Conservation (phyloP, 2,113 vertebrate species). For the Leucopsar rothschildi region DNA sequence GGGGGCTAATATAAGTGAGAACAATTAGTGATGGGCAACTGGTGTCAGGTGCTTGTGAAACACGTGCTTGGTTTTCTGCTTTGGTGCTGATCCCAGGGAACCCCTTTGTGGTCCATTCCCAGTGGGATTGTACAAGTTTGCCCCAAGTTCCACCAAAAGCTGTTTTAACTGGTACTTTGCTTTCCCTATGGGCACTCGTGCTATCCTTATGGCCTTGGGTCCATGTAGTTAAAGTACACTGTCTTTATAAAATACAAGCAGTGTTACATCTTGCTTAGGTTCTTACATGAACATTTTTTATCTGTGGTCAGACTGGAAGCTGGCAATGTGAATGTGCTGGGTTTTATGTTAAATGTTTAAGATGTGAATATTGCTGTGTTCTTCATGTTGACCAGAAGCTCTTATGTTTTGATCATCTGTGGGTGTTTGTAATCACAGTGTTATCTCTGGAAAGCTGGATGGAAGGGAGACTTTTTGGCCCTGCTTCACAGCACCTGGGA, state of each 20-base stretch:
- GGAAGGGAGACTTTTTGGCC: background rate
- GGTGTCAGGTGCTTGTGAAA: background rate
- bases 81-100: background rate
- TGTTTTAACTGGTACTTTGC: background rate
- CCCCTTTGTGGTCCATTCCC: rapidly evolving
- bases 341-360: background rate
- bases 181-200: rapidly evolving
- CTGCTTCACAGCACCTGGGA: background rate
- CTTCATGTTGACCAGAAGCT: background rate
- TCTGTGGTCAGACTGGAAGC: background rate
- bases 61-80: background rate
- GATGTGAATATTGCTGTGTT: background rate
- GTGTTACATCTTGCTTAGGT: background rate
- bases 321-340: background rate
- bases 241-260: background rate
- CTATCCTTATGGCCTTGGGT: background rate
- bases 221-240: background rate
- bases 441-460: background rate
- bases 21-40: rapidly evolving
- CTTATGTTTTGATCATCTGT: background rate
- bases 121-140: background rate
- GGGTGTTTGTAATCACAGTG: background rate
- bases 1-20: background rate
- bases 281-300: background rate
- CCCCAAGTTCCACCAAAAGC: background rate